Conservation (phyloP, 2,113 vertebrate species). For the Oriolus oriolus region DNA sequence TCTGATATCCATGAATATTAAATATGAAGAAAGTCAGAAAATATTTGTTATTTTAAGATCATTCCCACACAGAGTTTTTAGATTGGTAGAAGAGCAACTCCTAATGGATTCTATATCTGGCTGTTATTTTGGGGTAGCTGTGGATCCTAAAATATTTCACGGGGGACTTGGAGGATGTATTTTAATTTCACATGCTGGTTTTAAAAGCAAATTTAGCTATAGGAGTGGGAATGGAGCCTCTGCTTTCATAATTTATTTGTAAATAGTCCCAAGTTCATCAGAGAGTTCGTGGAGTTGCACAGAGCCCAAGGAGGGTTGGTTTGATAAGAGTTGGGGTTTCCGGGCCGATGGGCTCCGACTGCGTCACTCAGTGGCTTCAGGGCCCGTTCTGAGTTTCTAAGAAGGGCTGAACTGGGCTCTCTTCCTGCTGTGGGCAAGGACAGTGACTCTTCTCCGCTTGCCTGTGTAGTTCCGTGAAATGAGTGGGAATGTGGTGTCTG, state of each 20-base stretch:
- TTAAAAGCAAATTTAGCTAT: not conserved
- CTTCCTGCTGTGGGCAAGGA: not conserved
- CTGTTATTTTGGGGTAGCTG: not conserved
- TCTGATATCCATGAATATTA: not conserved
- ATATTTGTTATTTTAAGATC: not conserved
- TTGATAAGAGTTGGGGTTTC: not conserved
- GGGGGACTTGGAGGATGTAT: not conserved
- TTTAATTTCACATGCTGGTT: not conserved
- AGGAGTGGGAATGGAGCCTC: not conserved
- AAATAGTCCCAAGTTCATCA: not conserved
- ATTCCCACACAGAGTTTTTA: not conserved
- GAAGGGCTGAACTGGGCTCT: not conserved
- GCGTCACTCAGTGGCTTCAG: not conserved
- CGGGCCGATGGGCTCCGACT: not conserved
- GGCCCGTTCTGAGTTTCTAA: not conserved
- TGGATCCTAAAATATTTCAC: not conserved
- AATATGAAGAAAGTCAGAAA: not conserved
- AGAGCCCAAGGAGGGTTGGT: not conserved
- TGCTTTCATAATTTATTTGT: not conserved
- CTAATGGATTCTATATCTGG: not conserved
- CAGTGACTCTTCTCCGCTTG: not conserved
- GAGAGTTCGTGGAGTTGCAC: not conserved
- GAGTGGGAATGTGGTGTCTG: not conserved
- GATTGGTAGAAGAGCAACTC: not conserved
- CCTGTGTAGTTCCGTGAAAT: not conserved